Evolutionary conservation across 2,888 invertebrate species (phyloP).

Genomic region (Macrosoma leucophasiata): DNA sequence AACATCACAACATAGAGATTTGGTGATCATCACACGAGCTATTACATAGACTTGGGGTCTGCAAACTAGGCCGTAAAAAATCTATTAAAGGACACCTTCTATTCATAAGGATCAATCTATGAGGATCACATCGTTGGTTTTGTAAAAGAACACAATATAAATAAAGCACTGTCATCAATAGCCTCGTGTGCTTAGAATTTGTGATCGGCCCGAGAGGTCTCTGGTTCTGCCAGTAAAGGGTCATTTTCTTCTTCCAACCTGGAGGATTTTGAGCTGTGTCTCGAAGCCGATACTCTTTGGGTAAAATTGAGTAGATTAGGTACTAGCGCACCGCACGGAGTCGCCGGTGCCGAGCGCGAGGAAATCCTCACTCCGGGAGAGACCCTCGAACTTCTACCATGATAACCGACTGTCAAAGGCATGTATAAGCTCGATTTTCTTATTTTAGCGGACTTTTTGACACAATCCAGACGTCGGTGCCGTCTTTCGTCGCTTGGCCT

Average conservation of each 20-base stretch:
- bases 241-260: slow-evolving; percentile 76
- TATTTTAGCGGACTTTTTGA: slow-evolving; percentile 45
- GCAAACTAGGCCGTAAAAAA: slow-evolving; percentile 33
- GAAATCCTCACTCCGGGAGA: slow-evolving; percentile 76
- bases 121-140: slow-evolving; percentile 23
- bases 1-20: slow-evolving; percentile 57
- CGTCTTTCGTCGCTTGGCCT: slow-evolving; percentile 75
- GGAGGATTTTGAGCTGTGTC: slow-evolving; percentile 64
- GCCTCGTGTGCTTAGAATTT: slow-evolving; percentile 45
- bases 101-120: slow-evolving; percentile 22
- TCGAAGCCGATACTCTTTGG: slow-evolving; percentile 68
- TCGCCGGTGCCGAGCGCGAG: slow-evolving; percentile 87
- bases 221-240: slow-evolving; percentile 74
- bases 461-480: slow-evolving; percentile 53
- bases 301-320: slow-evolving; percentile 78
- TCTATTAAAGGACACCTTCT: slow-evolving; percentile 14
- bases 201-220: slow-evolving; percentile 47
- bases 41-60: slow-evolving; percentile 19
- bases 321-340: slow-evolving; percentile 82
- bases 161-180: slow-evolving; percentile 15
- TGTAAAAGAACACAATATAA: slow-evolving; percentile 16
- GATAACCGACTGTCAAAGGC: slow-evolving; percentile 71
- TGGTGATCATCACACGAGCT: slow-evolving; percentile 32
- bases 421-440: slow-evolving; percentile 83
- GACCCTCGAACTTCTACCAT: slow-evolving; percentile 46